A percentile compares a stretch with the other conserved stretches of the same genome.
Conservation (phyloP, 2,888 invertebrate genomes). For the Oegoconia quadripuncta region DNA sequence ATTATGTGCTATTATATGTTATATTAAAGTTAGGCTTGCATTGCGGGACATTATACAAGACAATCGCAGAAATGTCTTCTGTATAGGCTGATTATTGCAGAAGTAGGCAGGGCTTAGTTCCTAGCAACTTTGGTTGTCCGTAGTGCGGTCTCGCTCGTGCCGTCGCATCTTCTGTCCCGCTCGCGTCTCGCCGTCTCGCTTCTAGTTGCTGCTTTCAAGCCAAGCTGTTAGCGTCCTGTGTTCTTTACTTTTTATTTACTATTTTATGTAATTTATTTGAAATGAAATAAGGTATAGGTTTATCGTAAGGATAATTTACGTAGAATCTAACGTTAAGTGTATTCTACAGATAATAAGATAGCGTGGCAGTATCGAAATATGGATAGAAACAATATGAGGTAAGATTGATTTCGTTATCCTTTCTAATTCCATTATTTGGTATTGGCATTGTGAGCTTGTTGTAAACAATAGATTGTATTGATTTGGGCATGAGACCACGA, state of each 20-base stretch:
- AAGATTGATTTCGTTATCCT: slow-evolving; percentile 45
- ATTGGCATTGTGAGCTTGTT: slow-evolving; percentile 11
- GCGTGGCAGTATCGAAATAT: slow-evolving; percentile 42
- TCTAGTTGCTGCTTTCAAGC: too few relatives aligned
- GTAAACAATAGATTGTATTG: slow-evolving; percentile 17
- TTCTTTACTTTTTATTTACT: slow-evolving; percentile 59
- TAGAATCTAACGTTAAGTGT: slow-evolving; percentile 29
- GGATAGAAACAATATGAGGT: slow-evolving; percentile 74
- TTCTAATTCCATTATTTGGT: slow-evolving; percentile 39
- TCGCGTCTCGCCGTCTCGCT: too few relatives aligned
- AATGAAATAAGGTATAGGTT: slow-evolving; percentile 43
- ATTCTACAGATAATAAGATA: slow-evolving; percentile 19
- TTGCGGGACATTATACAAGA: too few relatives aligned
- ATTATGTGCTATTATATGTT: too few relatives aligned
- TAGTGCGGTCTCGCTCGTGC: too few relatives aligned
- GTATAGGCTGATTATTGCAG: too few relatives aligned
- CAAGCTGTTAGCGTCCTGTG: slow-evolving; percentile 65
- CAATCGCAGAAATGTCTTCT: too few relatives aligned
- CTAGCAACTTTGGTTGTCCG: too few relatives aligned
- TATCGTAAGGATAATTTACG: slow-evolving; percentile 35
- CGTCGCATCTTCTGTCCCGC: too few relatives aligned
- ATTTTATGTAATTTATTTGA: slow-evolving; percentile 51
- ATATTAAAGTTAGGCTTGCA: too few relatives aligned
- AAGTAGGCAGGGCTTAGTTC: too few relatives aligned
- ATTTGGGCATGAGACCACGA: slow-evolving; percentile 1